Evolutionary conservation across 2,888 invertebrate species (phyloP), one percentile per base, ranked within the genome.

Genomic region (Chrysodeixis includens): DNA sequence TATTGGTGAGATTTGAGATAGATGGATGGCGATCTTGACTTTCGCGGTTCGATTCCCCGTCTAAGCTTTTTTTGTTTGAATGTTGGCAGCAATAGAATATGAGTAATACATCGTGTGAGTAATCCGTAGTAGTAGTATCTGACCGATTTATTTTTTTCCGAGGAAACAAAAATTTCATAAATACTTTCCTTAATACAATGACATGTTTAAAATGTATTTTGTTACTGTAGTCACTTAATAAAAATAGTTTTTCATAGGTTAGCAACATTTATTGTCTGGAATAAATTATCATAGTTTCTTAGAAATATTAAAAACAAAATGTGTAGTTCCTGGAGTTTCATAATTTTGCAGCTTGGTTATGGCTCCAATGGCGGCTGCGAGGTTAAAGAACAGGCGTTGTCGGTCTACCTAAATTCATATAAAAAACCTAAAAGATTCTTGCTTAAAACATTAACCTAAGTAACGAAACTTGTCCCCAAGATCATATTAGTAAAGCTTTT

Each of bases 1-100:
- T 59, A 52, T 53, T 26, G 35, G 16, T 56, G 40, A 51, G 16
- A 40, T 73, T 14, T 40, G 14, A 40, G 40, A n/a, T 40, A 3
- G n/a, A 40, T 40, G 40, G 40, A n/a, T 40, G 40, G 14, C 6
- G 40, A 40, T 40, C 40, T n/a, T 40, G 40, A 30, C 26, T 12
- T 20, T 53, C 30, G 53, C 5, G 53, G 53, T 49, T 49, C 46
- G 46, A 20, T 20, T 49, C 46, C 46, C 18, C 18, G 46, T 49
- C 18, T n/a, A 2, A 46, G 46, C 18, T 49, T 49, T 49, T 46
- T 49, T 49, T 49, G 46, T 49, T 20, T 40, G 35, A 12, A 20
- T 49, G 46, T 20, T 49, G 46, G 40, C 40, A 40, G 40, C 5
- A n/a, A 12, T 35, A 35, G 40, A 40, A 5, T 40, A 40, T 40